Evolutionary conservation across 2,797 vertebrate species (phyloP).

Genomic region (Staurois parvus): DNA sequence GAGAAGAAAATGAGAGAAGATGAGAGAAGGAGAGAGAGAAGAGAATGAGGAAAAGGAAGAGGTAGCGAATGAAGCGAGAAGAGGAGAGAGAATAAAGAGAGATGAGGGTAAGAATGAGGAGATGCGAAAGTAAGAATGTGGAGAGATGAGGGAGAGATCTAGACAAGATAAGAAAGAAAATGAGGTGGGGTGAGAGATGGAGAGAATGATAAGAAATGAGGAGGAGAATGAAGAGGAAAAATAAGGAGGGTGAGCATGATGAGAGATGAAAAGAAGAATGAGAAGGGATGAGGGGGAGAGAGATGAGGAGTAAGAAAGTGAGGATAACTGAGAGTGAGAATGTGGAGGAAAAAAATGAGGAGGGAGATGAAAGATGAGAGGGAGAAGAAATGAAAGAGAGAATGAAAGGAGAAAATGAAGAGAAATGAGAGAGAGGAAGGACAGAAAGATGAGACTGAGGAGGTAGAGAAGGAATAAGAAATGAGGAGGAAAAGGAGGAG

Average conservation of each 20-base stretch:
- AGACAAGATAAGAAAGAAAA: not conserved
- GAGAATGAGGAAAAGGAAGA: too few relatives aligned
- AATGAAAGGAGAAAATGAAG: not conserved
- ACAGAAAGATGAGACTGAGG: too few relatives aligned
- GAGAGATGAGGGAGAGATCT: not conserved
- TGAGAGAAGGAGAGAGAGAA: too few relatives aligned
- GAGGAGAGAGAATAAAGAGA: not conserved
- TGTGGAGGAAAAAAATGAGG: not conserved
- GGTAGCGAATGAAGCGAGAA: too few relatives aligned
- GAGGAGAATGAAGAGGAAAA: not conserved
- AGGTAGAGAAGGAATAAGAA: not conserved
- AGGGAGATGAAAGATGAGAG: too few relatives aligned
- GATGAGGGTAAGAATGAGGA: not conserved
- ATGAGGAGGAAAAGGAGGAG: not conserved
- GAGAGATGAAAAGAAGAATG: not conserved
- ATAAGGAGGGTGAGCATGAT: not conserved
- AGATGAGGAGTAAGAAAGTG: too few relatives aligned
- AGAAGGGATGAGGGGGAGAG: not conserved
- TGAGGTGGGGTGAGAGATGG: not conserved
- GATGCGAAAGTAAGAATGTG: not conserved
- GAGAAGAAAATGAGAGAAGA: too few relatives aligned
- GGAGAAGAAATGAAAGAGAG: not conserved
- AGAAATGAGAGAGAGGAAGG: too few relatives aligned
- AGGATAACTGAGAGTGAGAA: too few relatives aligned
- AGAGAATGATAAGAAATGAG: not conserved